Evolutionary conservation across 2,888 invertebrate genomes (phyloP).

Genomic region (Drosophila vallismaia): DNA sequence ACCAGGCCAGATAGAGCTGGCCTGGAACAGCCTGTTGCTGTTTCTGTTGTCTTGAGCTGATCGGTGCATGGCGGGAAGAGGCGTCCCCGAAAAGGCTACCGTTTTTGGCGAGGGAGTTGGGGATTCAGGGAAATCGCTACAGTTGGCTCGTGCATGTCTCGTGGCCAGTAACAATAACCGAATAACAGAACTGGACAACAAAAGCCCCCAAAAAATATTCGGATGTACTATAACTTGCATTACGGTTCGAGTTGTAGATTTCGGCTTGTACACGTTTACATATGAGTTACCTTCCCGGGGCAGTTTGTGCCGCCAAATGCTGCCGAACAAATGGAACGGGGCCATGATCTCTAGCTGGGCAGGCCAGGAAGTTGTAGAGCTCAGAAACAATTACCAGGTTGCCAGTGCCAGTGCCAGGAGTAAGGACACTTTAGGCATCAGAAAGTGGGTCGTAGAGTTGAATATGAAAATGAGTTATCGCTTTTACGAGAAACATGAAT

Average conservation of each 20-base stretch:
- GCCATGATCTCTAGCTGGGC: constrained; percentile 41
- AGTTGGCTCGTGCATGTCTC: constrained; percentile 60
- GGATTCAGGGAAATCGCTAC: constrained; percentile 21
- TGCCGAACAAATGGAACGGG: constrained; percentile 33
- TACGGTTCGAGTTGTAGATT: constrained; percentile 35
- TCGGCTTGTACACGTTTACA: not conserved
- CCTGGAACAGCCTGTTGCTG: not conserved
- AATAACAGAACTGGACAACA: constrained; percentile 43
- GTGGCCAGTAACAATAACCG: constrained; percentile 63
- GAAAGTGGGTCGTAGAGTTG: constrained; percentile 16
- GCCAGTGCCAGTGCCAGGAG: constrained; percentile 25
- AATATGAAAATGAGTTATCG: constrained; percentile 29
- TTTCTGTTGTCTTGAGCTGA: constrained; percentile 25
- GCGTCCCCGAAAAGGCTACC: constrained; percentile 63
- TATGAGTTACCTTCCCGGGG: constrained; percentile 45
- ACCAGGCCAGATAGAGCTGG: constrained; percentile 15
- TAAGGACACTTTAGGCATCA: constrained; percentile 33
- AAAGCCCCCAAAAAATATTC: constrained; percentile 24
- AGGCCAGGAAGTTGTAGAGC: constrained; percentile 23
- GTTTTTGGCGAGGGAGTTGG: constrained; percentile 45
- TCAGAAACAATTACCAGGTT: constrained; percentile 34
- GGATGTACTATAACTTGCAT: constrained; percentile 49
- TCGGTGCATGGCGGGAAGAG: constrained; percentile 3
- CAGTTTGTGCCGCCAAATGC: constrained; percentile 21
- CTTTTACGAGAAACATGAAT: constrained; percentile 12